Percentiles rank a stretch among this genome's conserved stretches.
Conservation (phyloP, 2,797 vertebrate genomes). For the Anomalospiza imberbis region DNA sequence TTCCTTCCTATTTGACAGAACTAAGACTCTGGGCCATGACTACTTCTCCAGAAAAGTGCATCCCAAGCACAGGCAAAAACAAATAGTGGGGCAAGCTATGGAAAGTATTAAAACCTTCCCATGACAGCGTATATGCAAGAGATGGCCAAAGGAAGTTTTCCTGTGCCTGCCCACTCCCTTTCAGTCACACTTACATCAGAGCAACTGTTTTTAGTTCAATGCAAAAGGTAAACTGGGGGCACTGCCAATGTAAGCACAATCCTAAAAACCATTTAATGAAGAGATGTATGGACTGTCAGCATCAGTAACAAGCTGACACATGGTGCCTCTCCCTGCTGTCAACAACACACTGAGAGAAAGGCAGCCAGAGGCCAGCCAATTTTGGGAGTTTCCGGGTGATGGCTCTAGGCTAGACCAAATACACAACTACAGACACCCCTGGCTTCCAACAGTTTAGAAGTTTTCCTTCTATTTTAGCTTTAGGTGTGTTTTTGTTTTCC, state of each 20-base stretch:
- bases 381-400: neutral
- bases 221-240: neutral
- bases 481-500: neutral
- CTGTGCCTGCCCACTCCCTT: neutral
- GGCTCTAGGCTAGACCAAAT: neutral
- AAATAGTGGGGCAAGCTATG: neutral
- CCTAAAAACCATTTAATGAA: neutral
- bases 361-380: neutral
- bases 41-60: neutral
- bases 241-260: neutral
- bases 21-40: neutral
- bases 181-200: neutral
- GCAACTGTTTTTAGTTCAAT: neutral
- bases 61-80: neutral
- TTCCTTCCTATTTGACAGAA: neutral
- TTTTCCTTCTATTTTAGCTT: neutral
- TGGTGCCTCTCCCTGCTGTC: neutral
- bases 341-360: neutral
- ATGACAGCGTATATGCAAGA: rapidly evolving
- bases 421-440: neutral
- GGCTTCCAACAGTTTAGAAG: neutral
- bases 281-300: neutral
- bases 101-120: neutral
- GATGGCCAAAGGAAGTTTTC: neutral
- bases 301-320: neutral